A percentile compares a stretch with the other conserved stretches of the same genome.
phyloP scores from a whole-genome alignment of 2,888 invertebrate species.

The Operophtera brumata region DNA sequence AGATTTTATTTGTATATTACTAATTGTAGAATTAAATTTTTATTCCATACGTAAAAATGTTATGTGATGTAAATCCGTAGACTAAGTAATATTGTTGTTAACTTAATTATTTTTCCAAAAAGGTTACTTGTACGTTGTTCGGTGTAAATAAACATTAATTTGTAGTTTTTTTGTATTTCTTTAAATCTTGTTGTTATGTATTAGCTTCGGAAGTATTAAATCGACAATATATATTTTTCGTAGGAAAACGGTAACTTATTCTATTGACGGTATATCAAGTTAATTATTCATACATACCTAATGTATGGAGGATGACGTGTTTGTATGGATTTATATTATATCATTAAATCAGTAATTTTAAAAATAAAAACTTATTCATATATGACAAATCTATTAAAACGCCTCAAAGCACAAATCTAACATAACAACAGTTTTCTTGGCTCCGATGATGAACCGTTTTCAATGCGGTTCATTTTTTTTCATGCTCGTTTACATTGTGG shows the following conservation, averaged over 20 bases:
- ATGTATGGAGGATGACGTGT: constrained; percentile 13
- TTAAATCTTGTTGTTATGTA: constrained; percentile 40
- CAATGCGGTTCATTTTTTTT: no score
- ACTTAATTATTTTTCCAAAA: constrained; percentile 26
- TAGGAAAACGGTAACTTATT: constrained; percentile 14
- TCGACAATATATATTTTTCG: constrained; percentile 37
- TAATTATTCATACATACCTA: constrained; percentile 8
- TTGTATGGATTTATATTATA: not conserved
- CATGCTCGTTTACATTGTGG: no score
- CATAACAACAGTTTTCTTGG: no score
- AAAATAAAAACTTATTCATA: not conserved
- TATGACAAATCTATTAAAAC: not conserved
- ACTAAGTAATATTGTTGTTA: constrained; percentile 28
- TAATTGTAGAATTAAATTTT: constrained; percentile 31
- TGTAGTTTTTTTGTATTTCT: constrained; percentile 44
- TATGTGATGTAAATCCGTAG: constrained; percentile 43
- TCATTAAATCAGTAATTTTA: not conserved
- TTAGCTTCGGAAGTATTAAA: constrained; percentile 38
- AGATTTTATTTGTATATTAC: constrained; percentile 41
- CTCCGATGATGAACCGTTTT: no score
- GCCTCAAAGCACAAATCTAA: no score
- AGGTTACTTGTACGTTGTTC: constrained; percentile 34
- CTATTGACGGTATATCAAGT: constrained; percentile 10
- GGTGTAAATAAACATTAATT: constrained; percentile 43
- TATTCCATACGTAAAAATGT: constrained; percentile 59